A percentile compares a stretch with the other conserved stretches of the same genome.
These are phyloP conservation scores for Leptinotarsa rubiginosa DNA, from an alignment of 2,888 invertebrate genomes.

Conservation along the genomic window DNA sequence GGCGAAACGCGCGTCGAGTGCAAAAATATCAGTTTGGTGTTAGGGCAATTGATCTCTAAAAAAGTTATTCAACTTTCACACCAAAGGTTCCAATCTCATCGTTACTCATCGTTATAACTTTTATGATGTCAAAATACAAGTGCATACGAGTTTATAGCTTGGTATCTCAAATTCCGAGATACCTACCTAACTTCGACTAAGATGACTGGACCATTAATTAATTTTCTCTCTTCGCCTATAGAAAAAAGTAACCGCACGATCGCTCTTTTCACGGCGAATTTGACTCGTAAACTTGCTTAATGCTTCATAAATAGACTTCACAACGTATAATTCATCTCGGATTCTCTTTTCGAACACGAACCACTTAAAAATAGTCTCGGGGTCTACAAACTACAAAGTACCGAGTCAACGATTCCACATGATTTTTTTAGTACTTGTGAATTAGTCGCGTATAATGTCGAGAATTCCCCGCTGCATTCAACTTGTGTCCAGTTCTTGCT, in stretches of 20 bases:
- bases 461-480: slow-evolving; percentile 18
- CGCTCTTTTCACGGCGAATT: slow-evolving; percentile 11
- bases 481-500: slow-evolving; percentile 22
- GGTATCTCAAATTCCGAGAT: too few relatives aligned
- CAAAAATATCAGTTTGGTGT: too few relatives aligned
- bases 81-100: too few relatives aligned
- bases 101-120: too few relatives aligned
- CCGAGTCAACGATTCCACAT: slow-evolving; percentile 10
- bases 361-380: slow-evolving; percentile 18
- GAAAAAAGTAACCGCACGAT: slow-evolving; percentile 17
- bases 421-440: slow-evolving; percentile 20
- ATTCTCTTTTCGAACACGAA: slow-evolving; percentile 13
- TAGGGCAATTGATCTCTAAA: too few relatives aligned
- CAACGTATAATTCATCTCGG: slow-evolving; percentile 14
- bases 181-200: too few relatives aligned
- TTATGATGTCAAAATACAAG: too few relatives aligned
- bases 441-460: slow-evolving; percentile 24
- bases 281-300: slow-evolving; percentile 14
- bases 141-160: too few relatives aligned
- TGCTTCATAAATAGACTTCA: slow-evolving; percentile 13
- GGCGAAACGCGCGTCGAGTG: too few relatives aligned
- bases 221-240: not conserved
- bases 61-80: too few relatives aligned
- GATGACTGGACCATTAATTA: not conserved
- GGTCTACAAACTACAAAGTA: slow-evolving; percentile 19